Conservation (phyloP, 2,113 vertebrate genomes). For the Hiodon alosoides region DNA sequence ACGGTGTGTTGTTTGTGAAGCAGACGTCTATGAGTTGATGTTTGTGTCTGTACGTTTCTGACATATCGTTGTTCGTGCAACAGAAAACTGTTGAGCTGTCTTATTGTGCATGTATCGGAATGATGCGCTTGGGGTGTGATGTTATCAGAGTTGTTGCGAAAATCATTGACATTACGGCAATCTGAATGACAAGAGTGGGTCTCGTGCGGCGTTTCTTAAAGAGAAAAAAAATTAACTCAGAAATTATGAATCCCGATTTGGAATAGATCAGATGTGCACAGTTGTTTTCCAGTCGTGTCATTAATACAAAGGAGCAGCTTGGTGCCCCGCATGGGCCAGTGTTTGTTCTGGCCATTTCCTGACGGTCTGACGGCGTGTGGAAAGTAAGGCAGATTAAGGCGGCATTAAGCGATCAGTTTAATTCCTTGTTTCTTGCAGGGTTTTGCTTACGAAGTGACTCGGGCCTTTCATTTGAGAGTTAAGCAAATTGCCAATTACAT, state of each 20-base stretch:
- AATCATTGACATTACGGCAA: too few species aligned
- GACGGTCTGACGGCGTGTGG: slow-evolving; percentile 23
- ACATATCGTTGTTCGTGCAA: too few species aligned
- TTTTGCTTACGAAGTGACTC: slow-evolving; percentile 7
- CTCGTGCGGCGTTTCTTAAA: too few species aligned
- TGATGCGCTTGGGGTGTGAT: too few species aligned
- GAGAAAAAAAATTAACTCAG: too few species aligned
- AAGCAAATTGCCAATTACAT: slow-evolving; percentile 10
- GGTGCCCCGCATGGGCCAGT: slow-evolving; percentile 12
- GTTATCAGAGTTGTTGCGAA: too few species aligned
- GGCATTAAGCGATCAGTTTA: slow-evolving; percentile 64
- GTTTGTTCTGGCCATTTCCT: slow-evolving; percentile 18
- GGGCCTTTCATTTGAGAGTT: background rate
- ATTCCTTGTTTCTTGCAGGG: slow-evolving; percentile 43
- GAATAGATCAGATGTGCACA: background rate
- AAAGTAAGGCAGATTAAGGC: slow-evolving; percentile 50
- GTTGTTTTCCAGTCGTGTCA: background rate
- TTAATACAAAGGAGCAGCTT: slow-evolving; percentile 11
- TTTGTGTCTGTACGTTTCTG: background rate
- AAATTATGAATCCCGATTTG: too few species aligned
- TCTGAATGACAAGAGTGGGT: too few species aligned
- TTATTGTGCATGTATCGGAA: too few species aligned
- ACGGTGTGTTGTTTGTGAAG: background rate
- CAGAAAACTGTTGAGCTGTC: too few species aligned
- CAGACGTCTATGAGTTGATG: background rate